Conservation (phyloP, 2,113 vertebrate genomes). For the Bostrychus sinensis region DNA sequence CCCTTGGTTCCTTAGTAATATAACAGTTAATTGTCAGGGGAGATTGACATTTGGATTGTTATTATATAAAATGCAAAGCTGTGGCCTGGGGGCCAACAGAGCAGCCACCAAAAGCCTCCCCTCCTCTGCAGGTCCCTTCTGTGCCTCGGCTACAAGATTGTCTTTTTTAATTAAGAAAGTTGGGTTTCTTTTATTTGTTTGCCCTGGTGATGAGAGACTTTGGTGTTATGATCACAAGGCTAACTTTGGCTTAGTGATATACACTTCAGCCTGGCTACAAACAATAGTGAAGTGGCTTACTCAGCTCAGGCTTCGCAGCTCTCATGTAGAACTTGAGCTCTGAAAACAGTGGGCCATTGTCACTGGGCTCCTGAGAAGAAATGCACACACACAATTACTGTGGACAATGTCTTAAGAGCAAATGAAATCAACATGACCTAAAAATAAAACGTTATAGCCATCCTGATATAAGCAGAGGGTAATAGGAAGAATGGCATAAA, state of each 20-base stretch:
- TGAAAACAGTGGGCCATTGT: slow-evolving; percentile 95
- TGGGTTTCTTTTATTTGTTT: slow-evolving; percentile 67
- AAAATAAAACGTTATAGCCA: too few relatives aligned
- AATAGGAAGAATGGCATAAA: neutral
- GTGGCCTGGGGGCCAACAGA: slow-evolving; percentile 67
- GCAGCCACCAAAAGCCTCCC: slow-evolving; percentile 54
- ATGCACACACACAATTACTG: neutral
- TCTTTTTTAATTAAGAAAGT: slow-evolving; percentile 81
- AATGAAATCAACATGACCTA: neutral
- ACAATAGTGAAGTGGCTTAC: slow-evolving; percentile 79
- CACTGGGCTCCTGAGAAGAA: slow-evolving; percentile 88
- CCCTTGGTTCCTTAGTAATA: slow-evolving; percentile 78
- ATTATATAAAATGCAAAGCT: slow-evolving; percentile 80
- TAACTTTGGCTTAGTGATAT: slow-evolving; percentile 32
- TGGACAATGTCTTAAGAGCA: neutral
- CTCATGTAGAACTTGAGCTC: slow-evolving; percentile 97
- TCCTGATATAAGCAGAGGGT: neutral
- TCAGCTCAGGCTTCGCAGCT: slow-evolving; percentile 93
- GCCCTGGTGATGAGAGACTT: slow-evolving; percentile 36
- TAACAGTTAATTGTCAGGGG: slow-evolving; percentile 81
- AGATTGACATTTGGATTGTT: slow-evolving; percentile 82
- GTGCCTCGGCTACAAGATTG: slow-evolving; percentile 44
- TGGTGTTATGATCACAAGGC: slow-evolving; percentile 38
- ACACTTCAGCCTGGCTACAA: neutral
- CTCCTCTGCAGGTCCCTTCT: slow-evolving; percentile 39